A percentile compares a stretch with the other conserved stretches of the same genome.
Conservation (phyloP, 2,797 vertebrate species). For the Protosalanx chinensis region DNA sequence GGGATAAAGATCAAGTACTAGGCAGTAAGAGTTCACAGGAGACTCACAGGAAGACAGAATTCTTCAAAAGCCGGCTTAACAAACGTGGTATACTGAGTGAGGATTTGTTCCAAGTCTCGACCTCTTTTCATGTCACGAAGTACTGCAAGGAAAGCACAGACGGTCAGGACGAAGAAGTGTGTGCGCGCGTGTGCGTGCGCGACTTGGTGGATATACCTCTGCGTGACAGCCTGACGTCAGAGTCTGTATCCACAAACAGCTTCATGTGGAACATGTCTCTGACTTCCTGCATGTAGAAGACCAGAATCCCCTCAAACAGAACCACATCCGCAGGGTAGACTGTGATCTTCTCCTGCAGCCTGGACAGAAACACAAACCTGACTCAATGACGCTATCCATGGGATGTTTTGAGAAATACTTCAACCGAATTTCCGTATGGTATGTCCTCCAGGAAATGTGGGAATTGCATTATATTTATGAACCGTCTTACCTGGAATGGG, state of each 20-base stretch:
- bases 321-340: constrained; percentile 93
- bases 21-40: not conserved
- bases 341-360: constrained; percentile 82
- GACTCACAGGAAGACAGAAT: constrained; percentile 92
- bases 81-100: constrained; percentile 94
- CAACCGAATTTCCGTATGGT: too few species aligned
- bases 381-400: not conserved
- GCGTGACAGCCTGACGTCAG: constrained; percentile 90
- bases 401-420: too few species aligned
- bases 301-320: constrained; percentile 94
- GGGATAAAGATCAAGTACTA: not conserved
- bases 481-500: constrained; percentile 85
- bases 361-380: constrained; percentile 43
- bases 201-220: constrained; percentile 69
- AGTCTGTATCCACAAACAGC: constrained; percentile 96
- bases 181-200: constrained; percentile 6
- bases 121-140: constrained; percentile 92
- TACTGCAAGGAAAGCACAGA: constrained; percentile 66
- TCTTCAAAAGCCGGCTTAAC: constrained; percentile 98
- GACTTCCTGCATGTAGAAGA: constrained; percentile 92
- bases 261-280: constrained; percentile 98
- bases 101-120: constrained; percentile 94
- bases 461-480: not conserved
- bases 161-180: not conserved
- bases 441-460: not conserved